Conservation (phyloP, 2,113 vertebrate genomes). For the Grammomys surdaster region DNA sequence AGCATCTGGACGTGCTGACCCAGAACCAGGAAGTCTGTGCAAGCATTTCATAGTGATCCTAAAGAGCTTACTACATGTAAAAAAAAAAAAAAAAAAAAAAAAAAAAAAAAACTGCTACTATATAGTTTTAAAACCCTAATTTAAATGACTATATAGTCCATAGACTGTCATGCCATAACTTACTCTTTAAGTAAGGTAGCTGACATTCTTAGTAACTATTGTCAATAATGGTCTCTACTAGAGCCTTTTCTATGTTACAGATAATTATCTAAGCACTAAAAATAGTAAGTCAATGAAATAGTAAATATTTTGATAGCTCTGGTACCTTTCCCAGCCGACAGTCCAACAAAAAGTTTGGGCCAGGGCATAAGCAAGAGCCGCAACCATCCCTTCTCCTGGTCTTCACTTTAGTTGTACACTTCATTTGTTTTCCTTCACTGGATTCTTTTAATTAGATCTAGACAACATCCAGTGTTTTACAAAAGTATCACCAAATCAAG, state of each 20-base stretch:
- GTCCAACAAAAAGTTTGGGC: background rate
- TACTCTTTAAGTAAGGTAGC: background rate
- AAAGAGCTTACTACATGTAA: background rate
- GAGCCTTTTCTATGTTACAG: background rate
- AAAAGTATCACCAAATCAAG: too few species aligned
- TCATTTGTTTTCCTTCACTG: background rate
- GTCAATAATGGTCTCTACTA: background rate
- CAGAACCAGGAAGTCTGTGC: background rate
- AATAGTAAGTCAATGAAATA: background rate
- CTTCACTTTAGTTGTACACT: background rate
- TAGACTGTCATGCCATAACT: background rate
- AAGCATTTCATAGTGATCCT: constrained; percentile 8
- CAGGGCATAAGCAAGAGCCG: background rate
- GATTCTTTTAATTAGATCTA: background rate
- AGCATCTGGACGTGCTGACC: constrained; percentile 35
- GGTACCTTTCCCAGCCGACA: background rate
- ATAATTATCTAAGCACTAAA: background rate
- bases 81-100: background rate
- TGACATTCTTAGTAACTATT: background rate
- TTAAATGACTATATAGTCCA: background rate
- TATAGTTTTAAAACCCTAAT: background rate
- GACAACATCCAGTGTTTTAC: background rate
- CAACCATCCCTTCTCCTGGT: background rate
- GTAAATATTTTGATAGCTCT: background rate
- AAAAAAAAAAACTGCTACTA: background rate